A percentile compares a stretch with the other conserved stretches of the same genome.
Evolutionary conservation across 35 echinoderm and acorn worm species (phyloP).

Genomic region (Diadema setosum): DNA sequence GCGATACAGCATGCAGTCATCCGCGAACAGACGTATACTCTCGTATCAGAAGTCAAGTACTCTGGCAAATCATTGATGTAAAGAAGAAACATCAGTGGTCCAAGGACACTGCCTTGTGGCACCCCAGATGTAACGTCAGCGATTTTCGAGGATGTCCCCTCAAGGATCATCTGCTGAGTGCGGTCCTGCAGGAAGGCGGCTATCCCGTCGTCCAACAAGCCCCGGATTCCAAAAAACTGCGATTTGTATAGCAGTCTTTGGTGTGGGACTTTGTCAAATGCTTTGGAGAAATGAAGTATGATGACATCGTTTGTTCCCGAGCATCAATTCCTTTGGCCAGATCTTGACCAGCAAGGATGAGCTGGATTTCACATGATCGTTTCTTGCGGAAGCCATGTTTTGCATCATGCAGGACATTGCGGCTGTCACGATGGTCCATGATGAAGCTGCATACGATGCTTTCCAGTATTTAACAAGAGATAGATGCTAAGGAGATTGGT

Average conservation of each 20-base stretch:
- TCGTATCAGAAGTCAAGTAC: too few species aligned
- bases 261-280: not conserved
- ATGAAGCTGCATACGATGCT: not conserved
- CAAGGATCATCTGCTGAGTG: too few species aligned
- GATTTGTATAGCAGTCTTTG: too few species aligned
- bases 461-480: slow-evolving; percentile 15
- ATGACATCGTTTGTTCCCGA: too few species aligned
- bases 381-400: slow-evolving; percentile 25
- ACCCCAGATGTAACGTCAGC: not conserved
- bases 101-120: not conserved
- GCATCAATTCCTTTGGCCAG: slow-evolving; percentile 36
- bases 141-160: too few species aligned
- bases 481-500: slow-evolving; percentile 36
- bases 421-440: not conserved
- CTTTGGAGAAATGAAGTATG: too few species aligned
- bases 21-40: not conserved
- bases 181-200: too few species aligned
- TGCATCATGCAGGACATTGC: not conserved
- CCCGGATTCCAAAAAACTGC: too few species aligned
- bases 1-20: not conserved
- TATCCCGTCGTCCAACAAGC: too few species aligned
- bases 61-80: slow-evolving; percentile 22
- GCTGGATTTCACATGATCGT: slow-evolving; percentile 23
- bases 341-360: not conserved
- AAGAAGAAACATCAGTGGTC: slow-evolving; percentile 18